These are phyloP conservation scores for Drosophila rhopaloa DNA, from an alignment of 1,140 invertebrate species.

Conservation along the genomic window DNA sequence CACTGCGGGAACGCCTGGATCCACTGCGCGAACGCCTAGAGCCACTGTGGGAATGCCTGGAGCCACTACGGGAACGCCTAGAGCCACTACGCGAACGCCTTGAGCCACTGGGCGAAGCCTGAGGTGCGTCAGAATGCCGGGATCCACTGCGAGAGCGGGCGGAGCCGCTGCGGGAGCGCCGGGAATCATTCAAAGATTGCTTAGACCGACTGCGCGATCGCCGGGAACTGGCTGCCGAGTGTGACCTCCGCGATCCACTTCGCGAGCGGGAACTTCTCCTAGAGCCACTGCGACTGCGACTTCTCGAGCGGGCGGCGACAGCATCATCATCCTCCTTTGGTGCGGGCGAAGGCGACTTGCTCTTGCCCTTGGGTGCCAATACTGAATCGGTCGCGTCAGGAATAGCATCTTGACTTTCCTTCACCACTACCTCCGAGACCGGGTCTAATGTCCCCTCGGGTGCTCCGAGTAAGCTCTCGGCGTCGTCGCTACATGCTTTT, in stretches of 20 bases:
- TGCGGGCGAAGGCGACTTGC: slow-evolving; percentile 3
- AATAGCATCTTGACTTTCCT: neutral
- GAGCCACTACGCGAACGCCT: slow-evolving; percentile 83
- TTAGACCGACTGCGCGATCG: slow-evolving; percentile 83
- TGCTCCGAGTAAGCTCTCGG: slow-evolving; percentile 4
- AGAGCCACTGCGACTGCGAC: slow-evolving; percentile 62
- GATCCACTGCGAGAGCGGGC: slow-evolving; percentile 79
- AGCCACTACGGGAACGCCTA: slow-evolving; percentile 44
- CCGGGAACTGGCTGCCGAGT: slow-evolving; percentile 62
- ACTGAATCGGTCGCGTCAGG: slow-evolving; percentile 20
- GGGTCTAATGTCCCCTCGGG: neutral
- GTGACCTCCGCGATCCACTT: slow-evolving; percentile 78
- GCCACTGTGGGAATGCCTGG: slow-evolving; percentile 73
- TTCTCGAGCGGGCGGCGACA: slow-evolving; percentile 7
- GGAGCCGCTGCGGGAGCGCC: slow-evolving; percentile 79
- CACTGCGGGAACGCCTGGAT: slow-evolving; percentile 75
- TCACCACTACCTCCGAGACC: neutral
- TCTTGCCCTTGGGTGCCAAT: slow-evolving; percentile 13
- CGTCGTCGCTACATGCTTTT: slow-evolving; percentile 1
- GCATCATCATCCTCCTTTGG: neutral
- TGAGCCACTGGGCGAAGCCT: slow-evolving; percentile 71
- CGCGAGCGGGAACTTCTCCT: slow-evolving; percentile 64
- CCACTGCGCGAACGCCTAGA: slow-evolving; percentile 74
- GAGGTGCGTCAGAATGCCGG: slow-evolving; percentile 71
- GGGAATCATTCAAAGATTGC: slow-evolving; percentile 76